phyloP scores from a whole-genome alignment of 2,797 vertebrate genomes.

The Sylvilagus floridanus region DNA sequence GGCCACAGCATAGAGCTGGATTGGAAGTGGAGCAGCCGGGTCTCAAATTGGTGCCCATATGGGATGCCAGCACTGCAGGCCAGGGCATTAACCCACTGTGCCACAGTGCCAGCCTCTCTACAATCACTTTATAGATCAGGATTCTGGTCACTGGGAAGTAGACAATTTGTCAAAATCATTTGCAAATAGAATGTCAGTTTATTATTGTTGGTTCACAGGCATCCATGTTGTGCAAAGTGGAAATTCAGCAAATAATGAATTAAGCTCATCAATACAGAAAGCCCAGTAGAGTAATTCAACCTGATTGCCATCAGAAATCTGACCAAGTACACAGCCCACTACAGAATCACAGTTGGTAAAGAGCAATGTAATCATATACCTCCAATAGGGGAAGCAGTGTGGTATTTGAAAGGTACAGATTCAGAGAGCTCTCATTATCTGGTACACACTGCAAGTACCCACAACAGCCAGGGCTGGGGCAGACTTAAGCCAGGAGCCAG shows the following conservation, averaged over 20 bases:
- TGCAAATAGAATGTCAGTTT: neutral
- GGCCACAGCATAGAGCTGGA: too few species aligned
- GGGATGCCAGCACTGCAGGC: too few species aligned
- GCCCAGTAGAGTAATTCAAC: neutral
- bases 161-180: slow-evolving; percentile 10
- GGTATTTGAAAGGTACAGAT: too few species aligned
- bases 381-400: too few species aligned
- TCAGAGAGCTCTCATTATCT: too few species aligned
- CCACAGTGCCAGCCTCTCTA: neutral
- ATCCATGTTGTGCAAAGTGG: neutral
- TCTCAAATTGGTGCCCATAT: too few species aligned
- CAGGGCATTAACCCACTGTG: too few species aligned
- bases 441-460: too few species aligned
- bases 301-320: slow-evolving; percentile 32
- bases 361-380: neutral
- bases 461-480: too few species aligned
- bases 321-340: neutral
- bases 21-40: too few species aligned
- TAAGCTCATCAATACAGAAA: neutral
- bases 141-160: neutral
- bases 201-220: neutral
- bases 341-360: slow-evolving; percentile 19
- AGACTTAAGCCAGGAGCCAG: too few species aligned
- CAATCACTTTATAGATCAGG: slow-evolving; percentile 24
- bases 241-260: slow-evolving; percentile 10